A percentile compares a stretch with the other conserved stretches of the same genome.
Conservation (phyloP, 2,113 vertebrate genomes). For the Zonotrichia leucophrys region DNA sequence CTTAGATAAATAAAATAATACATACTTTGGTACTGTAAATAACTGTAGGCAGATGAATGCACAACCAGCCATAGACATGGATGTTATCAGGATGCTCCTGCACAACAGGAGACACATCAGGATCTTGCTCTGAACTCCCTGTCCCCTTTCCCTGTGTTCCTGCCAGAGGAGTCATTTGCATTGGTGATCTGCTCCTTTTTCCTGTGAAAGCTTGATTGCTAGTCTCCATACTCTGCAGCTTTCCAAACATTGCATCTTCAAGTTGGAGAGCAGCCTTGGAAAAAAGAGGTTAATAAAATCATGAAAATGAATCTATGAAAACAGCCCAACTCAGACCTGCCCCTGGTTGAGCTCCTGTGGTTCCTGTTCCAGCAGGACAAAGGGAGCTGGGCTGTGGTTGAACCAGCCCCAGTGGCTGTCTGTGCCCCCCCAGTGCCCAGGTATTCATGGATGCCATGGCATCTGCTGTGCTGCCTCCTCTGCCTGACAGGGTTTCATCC, state of each 20-base stretch:
- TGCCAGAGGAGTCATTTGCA: background rate
- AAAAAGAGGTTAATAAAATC: background rate
- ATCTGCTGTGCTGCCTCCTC: background rate
- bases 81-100: background rate
- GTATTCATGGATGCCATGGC: background rate
- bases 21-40: constrained; percentile 9
- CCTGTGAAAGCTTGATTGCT: background rate
- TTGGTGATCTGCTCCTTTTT: background rate
- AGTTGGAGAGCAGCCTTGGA: background rate
- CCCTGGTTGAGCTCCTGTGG: background rate
- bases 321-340: fast-evolving
- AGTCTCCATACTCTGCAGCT: background rate
- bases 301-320: background rate
- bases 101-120: background rate
- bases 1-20: constrained; percentile 31
- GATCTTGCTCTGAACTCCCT: background rate
- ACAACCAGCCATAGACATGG: background rate
- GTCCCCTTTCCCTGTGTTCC: background rate
- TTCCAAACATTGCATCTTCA: background rate
- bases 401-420: background rate
- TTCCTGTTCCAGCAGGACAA: background rate
- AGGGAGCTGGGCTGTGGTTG: background rate
- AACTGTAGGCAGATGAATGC: background rate
- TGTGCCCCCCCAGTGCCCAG: background rate
- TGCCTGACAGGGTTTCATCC: background rate